Conservation (phyloP, 2,113 vertebrate genomes). For the Isichthys henryi region DNA sequence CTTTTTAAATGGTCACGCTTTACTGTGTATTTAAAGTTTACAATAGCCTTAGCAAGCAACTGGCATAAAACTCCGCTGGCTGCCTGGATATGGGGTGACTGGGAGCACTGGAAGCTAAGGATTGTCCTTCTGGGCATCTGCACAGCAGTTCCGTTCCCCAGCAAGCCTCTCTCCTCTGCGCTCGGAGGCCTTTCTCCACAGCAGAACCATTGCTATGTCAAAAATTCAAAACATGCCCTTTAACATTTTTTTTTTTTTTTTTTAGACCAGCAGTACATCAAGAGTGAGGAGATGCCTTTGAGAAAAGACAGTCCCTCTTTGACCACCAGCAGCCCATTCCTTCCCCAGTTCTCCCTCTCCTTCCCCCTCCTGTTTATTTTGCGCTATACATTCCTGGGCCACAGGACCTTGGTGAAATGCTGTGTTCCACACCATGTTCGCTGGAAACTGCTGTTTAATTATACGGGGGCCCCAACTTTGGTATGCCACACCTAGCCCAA, state of each 20-base stretch:
- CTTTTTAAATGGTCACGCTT: neutral
- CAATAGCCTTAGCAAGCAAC: neutral
- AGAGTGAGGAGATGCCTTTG: neutral
- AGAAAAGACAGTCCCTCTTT: neutral
- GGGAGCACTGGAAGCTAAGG: neutral
- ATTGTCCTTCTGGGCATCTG: neutral
- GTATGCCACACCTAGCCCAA: neutral
- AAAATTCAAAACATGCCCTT: slow-evolving; percentile 21
- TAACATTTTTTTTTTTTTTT: neutral
- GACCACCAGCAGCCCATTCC: neutral
- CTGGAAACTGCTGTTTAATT: neutral
- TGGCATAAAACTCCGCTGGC: neutral
- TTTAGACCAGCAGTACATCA: neutral
- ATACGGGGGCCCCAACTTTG: neutral
- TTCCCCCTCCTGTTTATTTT: neutral
- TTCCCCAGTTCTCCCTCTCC: neutral
- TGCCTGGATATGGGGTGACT: neutral
- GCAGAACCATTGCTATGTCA: neutral
- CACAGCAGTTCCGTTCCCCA: neutral
- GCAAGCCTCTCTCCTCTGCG: neutral
- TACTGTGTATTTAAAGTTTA: neutral
- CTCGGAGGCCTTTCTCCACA: neutral
- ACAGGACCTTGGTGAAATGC: neutral
- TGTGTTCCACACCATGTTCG: neutral
- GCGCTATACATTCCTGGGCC: neutral